These are phyloP conservation scores for Atractosteus spatula DNA, from an alignment of 2,113 vertebrate species.

Conservation along the genomic window DNA sequence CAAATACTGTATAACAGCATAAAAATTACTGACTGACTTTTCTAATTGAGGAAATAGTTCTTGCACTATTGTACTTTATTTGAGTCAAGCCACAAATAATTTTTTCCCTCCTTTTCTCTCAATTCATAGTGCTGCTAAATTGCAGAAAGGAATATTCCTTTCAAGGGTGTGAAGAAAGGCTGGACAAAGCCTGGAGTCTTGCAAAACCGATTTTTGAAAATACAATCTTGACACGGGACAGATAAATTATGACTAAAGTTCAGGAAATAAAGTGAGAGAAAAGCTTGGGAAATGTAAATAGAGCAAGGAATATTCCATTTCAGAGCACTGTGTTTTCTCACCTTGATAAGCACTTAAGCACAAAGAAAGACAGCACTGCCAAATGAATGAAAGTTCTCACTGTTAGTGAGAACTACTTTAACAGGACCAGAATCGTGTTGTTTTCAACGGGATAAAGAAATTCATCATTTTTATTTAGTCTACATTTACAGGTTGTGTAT, in stretches of 20 bases:
- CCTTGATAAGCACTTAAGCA: conserved; percentile 6
- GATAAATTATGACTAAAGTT: not conserved
- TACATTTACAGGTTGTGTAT: not conserved
- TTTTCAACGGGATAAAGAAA: not conserved
- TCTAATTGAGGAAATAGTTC: too few relatives aligned
- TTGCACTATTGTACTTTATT: too few relatives aligned
- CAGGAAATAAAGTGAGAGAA: conserved; percentile 5
- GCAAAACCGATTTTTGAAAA: not conserved
- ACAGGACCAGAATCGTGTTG: not conserved
- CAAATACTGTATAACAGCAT: too few relatives aligned
- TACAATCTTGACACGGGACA: not conserved
- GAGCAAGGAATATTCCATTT: not conserved
- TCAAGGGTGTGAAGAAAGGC: not conserved
- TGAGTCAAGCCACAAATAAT: too few relatives aligned
- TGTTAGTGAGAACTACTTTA: not conserved
- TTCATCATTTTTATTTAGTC: conserved; percentile 12
- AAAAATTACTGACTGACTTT: too few relatives aligned
- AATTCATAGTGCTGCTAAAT: too few relatives aligned
- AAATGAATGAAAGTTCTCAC: not conserved
- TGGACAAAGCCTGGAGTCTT: not conserved
- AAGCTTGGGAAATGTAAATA: conserved; percentile 4
- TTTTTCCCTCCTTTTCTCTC: too few relatives aligned
- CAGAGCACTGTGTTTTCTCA: not conserved
- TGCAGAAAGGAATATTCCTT: too few relatives aligned
- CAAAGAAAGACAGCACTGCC: not conserved